Evolutionary conservation across 1,140 invertebrate genomes (phyloP).

Genomic region (Andrena cerasifolii): DNA sequence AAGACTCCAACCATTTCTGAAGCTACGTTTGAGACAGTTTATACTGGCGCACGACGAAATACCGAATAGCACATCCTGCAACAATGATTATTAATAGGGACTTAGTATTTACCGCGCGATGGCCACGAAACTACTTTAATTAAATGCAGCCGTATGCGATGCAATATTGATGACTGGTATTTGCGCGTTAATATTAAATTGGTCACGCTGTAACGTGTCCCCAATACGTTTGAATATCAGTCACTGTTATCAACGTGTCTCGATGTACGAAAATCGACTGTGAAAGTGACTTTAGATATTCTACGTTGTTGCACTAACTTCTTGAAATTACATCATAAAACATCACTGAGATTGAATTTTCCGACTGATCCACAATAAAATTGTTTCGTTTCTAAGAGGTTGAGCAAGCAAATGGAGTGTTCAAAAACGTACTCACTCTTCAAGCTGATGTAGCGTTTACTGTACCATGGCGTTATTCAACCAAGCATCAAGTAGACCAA

Average conservation of each 20-base stretch:
- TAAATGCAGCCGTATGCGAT: slow-evolving; percentile 1
- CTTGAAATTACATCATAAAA: too few species aligned
- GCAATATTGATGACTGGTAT: slow-evolving; percentile 10
- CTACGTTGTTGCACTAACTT: too few species aligned
- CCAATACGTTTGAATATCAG: neutral
- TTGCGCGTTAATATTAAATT: neutral
- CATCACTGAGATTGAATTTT: too few species aligned
- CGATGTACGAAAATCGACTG: too few species aligned
- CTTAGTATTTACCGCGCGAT: slow-evolving; percentile 1
- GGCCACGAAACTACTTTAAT: neutral
- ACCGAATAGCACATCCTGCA: neutral
- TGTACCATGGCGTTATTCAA: neutral
- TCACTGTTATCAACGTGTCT: neutral
- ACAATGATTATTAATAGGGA: slow-evolving; percentile 28
- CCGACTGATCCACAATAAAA: too few species aligned
- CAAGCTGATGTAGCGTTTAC: too few species aligned
- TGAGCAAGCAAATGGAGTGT: too few species aligned
- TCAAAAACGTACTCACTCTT: neutral
- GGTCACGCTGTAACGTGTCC: neutral
- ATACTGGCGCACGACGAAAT: neutral
- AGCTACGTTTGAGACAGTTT: neutral
- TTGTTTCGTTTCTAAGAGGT: too few species aligned
- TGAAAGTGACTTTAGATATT: too few species aligned
- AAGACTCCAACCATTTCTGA: neutral
- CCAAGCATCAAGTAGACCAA: neutral